These are phyloP conservation scores for Gadus chalcogrammus DNA, from an alignment of 2,113 vertebrate species.

Conservation along the genomic window DNA sequence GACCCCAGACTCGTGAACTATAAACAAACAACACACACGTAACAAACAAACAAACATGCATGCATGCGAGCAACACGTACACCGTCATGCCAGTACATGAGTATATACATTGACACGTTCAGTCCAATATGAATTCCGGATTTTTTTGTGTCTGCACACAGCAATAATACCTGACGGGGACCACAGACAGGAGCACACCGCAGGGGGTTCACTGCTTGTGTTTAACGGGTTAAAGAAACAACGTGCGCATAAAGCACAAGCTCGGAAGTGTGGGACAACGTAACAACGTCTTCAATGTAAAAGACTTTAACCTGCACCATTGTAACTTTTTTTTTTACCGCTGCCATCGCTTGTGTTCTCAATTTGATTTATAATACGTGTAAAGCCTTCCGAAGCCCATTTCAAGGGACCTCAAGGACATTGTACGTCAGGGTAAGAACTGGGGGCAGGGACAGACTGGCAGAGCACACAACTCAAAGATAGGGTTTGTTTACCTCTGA, in stretches of 20 bases:
- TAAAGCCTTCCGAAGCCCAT: too few species aligned
- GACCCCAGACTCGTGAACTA: constrained; percentile 76
- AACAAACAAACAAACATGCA: constrained; percentile 37
- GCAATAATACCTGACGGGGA: constrained; percentile 66
- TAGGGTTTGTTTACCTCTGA: too few species aligned
- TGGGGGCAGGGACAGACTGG: not conserved
- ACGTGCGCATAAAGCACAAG: constrained; percentile 1
- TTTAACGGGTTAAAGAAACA: too few species aligned
- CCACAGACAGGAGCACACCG: constrained; percentile 11
- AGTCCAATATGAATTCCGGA: not conserved
- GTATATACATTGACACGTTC: constrained; percentile 27
- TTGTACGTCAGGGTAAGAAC: not conserved
- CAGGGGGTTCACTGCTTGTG: constrained; percentile 1
- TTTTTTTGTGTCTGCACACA: constrained; percentile 53
- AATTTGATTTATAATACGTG: too few species aligned
- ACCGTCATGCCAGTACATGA: constrained; percentile 9
- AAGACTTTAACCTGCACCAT: too few species aligned
- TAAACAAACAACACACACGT: constrained; percentile 50
- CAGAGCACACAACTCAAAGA: too few species aligned
- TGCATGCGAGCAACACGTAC: constrained; percentile 10
- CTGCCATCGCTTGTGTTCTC: too few species aligned
- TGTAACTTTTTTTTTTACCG: too few species aligned
- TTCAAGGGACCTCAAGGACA: too few species aligned
- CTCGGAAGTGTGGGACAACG: constrained; percentile 4
- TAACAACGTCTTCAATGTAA: not conserved